Conservation (phyloP, 2,113 vertebrate species). For the Eleginops maclovinus region DNA sequence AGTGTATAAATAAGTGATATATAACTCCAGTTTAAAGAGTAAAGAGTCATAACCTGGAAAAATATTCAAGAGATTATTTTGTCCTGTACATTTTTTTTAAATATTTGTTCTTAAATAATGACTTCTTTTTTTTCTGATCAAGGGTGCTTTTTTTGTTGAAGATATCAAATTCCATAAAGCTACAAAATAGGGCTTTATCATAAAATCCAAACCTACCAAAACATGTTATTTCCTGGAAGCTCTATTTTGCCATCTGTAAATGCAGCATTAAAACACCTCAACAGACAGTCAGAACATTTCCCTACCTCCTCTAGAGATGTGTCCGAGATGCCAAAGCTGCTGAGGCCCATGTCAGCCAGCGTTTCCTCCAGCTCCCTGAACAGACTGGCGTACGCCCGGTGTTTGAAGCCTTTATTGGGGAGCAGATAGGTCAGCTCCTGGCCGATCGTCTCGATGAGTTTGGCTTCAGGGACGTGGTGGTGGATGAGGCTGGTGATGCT, state of each 20-base stretch:
- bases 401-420: constrained; percentile 94
- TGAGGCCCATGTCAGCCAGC: constrained; percentile 91
- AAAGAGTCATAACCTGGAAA: no score
- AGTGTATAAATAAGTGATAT: no score
- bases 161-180: neutral
- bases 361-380: constrained; percentile 96
- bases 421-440: constrained; percentile 95
- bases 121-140: no score
- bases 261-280: neutral
- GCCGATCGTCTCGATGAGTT: constrained; percentile 93
- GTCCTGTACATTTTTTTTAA: no score
- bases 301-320: constrained; percentile 96
- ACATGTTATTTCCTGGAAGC: neutral
- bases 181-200: neutral
- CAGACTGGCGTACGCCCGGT: constrained; percentile 94
- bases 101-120: no score
- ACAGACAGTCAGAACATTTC: neutral
- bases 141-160: neutral
- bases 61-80: no score
- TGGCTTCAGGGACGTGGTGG: constrained; percentile 95
- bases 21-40: no score
- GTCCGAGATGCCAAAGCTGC: constrained; percentile 97
- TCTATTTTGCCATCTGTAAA: neutral
- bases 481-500: constrained; percentile 88
- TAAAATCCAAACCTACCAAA: neutral